Evolutionary conservation across 1,140 invertebrate species (phyloP).

Genomic region (Aphaenogaster rudis): DNA sequence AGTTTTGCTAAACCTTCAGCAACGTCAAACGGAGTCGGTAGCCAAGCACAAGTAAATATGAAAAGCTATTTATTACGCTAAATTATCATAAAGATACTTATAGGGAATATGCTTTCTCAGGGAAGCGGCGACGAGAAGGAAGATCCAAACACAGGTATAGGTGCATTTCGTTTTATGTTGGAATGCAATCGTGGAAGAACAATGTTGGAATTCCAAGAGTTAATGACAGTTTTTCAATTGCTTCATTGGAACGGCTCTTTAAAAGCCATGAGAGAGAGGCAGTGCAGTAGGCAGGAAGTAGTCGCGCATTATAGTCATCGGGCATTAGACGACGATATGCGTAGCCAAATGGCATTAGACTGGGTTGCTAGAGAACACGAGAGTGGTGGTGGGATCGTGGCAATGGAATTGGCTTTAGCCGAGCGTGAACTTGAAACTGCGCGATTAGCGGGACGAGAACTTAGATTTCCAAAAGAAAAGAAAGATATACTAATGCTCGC

Average conservation of each 20-base stretch:
- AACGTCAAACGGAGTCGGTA: slow-evolving; percentile 81
- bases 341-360: slow-evolving; percentile 97
- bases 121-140: slow-evolving; percentile 90
- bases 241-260: slow-evolving; percentile 98
- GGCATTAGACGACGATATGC: slow-evolving; percentile 97
- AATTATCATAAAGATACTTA: background rate
- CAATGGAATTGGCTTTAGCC: slow-evolving; percentile 93
- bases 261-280: slow-evolving; percentile 96
- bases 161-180: slow-evolving; percentile 97
- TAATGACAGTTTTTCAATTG: slow-evolving; percentile 98
- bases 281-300: slow-evolving; percentile 97
- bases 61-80: background rate
- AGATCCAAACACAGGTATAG: slow-evolving; percentile 94
- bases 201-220: slow-evolving; percentile 98
- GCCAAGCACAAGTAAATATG: slow-evolving; percentile 77
- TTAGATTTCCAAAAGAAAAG: slow-evolving; percentile 98
- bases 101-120: slow-evolving; percentile 67
- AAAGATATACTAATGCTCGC: slow-evolving; percentile 97
- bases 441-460: slow-evolving; percentile 94
- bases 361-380: slow-evolving; percentile 97
- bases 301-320: slow-evolving; percentile 97
- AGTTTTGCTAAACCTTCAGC: slow-evolving; percentile 87
- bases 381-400: slow-evolving; percentile 91
- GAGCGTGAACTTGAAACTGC: slow-evolving; percentile 96
- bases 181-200: slow-evolving; percentile 97